Evolutionary conservation across 2,113 vertebrate genomes (phyloP).

Genomic region (Sinocyclocheilus anophthalmus): DNA sequence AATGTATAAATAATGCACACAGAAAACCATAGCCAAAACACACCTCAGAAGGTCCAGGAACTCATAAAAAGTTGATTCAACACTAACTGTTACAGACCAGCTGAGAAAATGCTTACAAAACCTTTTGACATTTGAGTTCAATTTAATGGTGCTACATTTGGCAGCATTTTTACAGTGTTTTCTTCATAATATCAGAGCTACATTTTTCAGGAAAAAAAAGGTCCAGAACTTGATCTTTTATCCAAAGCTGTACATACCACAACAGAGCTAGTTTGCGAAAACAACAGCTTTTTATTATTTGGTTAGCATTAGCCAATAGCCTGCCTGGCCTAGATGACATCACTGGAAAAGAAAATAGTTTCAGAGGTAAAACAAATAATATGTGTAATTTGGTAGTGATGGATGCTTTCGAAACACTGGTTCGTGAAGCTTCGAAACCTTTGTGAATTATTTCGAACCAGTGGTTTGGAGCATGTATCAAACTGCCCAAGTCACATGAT

Average conservation of each 20-base stretch:
- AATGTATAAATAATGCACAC: constrained; percentile 21
- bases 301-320: neutral
- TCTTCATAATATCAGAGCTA: neutral
- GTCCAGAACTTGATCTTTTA: neutral
- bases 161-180: neutral
- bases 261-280: neutral
- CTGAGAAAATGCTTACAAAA: constrained; percentile 3
- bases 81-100: neutral
- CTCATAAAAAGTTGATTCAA: neutral
- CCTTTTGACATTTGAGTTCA: neutral
- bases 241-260: neutral
- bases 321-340: neutral
- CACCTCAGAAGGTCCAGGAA: neutral
- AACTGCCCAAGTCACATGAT: too few relatives aligned
- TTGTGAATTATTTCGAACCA: too few relatives aligned
- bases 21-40: constrained; percentile 10
- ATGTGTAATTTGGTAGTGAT: neutral
- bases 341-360: neutral
- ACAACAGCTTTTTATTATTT: neutral
- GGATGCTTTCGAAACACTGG: too few relatives aligned
- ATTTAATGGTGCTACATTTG: neutral
- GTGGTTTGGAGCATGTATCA: too few relatives aligned
- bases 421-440: too few relatives aligned
- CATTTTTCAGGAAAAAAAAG: neutral
- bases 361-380: neutral